Evolutionary conservation across 1,140 invertebrate genomes (phyloP).

Genomic region (Leptoteleia sp.): DNA sequence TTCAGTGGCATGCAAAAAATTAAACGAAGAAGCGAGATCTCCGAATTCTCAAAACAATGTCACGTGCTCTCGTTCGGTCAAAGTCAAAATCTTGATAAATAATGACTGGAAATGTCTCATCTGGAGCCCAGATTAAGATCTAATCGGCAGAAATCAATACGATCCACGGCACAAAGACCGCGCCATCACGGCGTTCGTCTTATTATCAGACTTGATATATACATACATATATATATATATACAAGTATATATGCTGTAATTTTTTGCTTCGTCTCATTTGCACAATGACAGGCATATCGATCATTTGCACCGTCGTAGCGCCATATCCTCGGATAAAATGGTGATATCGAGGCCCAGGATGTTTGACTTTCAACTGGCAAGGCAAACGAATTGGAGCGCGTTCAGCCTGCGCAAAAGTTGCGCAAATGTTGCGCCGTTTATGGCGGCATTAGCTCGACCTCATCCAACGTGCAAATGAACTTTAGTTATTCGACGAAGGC

Average conservation of each 20-base stretch:
- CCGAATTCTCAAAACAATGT: constrained; percentile 2
- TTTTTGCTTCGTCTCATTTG: constrained; percentile 47
- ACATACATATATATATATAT: no score
- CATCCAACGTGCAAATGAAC: constrained; percentile 29
- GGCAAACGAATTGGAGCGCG: constrained; percentile 19
- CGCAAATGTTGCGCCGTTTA: constrained; percentile 35
- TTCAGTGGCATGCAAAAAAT: no score
- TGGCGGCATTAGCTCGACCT: constrained; percentile 5
- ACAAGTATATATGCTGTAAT: no score
- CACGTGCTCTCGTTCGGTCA: neutral
- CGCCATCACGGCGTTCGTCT: constrained; percentile 13
- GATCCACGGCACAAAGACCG: constrained; percentile 5
- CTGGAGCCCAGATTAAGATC: constrained; percentile 10
- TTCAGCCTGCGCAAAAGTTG: neutral
- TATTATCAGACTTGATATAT: no score
- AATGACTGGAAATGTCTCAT: neutral
- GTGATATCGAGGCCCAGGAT: constrained; percentile 25
- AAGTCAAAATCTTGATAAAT: neutral
- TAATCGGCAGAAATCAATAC: constrained; percentile 15
- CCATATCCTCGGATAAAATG: constrained; percentile 40
- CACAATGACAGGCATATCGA: constrained; percentile 51
- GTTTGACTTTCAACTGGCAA: constrained; percentile 41
- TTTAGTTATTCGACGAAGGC: constrained; percentile 6
- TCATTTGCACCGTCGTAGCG: constrained; percentile 41
- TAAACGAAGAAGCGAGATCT: no score